Percentiles rank a stretch among this genome's conserved stretches.
These are phyloP conservation scores for Dryobotodes eremita DNA, from an alignment of 2,888 invertebrate genomes.

Conservation along the genomic window DNA sequence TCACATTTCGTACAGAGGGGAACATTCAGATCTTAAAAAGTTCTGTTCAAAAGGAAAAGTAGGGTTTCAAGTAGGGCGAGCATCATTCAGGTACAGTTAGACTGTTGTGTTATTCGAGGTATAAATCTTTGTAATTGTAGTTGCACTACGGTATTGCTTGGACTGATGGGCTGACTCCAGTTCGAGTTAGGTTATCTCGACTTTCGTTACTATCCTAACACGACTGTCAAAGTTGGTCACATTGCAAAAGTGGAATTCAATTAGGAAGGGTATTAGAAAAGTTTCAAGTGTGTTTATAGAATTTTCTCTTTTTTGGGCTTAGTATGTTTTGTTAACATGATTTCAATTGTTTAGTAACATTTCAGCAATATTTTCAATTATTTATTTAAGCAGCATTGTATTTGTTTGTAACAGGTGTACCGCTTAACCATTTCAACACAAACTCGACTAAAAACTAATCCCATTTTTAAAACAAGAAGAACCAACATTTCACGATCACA, in stretches of 20 bases:
- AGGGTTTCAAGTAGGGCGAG: background rate
- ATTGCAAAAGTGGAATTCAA: slow-evolving; percentile 15
- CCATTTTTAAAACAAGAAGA: slow-evolving; percentile 14
- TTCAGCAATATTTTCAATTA: background rate
- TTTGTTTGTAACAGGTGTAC: slow-evolving; percentile 2
- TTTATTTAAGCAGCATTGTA: slow-evolving; percentile 5
- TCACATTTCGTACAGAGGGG: slow-evolving; percentile 6
- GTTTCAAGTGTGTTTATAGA: background rate
- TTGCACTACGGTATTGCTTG: slow-evolving; percentile 3
- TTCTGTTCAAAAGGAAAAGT: slow-evolving; percentile 1
- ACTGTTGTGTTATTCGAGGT: slow-evolving; percentile 21
- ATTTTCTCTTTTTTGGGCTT: background rate
- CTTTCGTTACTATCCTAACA: slow-evolving; percentile 13
- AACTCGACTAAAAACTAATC: slow-evolving; percentile 3
- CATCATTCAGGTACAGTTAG: background rate
- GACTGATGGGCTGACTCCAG: background rate
- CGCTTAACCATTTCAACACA: slow-evolving; percentile 3
- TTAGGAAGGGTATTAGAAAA: slow-evolving; percentile 15
- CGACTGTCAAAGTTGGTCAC: slow-evolving; percentile 1
- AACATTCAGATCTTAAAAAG: slow-evolving; percentile 11
- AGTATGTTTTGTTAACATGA: background rate
- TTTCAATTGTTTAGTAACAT: background rate
- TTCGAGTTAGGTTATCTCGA: background rate
- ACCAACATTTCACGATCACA: slow-evolving; percentile 20
- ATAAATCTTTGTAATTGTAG: slow-evolving; percentile 5